Evolutionary conservation across 2,797 vertebrate species (phyloP).

Genomic region (Corythornis leucogaster): DNA sequence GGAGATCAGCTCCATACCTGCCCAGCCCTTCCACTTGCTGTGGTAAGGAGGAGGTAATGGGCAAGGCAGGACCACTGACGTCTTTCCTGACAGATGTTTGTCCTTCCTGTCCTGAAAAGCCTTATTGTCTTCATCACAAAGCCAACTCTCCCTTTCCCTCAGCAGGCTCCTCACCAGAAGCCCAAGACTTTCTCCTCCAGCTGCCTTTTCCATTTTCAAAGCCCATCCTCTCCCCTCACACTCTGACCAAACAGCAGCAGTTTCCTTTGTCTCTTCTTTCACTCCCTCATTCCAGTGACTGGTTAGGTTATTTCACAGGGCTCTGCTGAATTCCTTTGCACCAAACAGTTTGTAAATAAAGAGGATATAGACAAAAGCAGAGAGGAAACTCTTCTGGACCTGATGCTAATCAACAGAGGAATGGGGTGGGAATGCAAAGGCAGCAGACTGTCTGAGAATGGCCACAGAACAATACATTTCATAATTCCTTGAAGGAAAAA

Average conservation of each 20-base stretch:
- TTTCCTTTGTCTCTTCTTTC: neutral
- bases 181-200: neutral
- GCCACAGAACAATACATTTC: neutral
- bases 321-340: neutral
- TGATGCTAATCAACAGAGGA: neutral
- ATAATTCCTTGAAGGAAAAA: neutral
- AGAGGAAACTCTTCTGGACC: neutral
- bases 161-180: neutral
- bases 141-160: neutral
- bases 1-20: neutral
- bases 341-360: neutral
- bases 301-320: neutral
- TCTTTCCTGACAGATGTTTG: neutral
- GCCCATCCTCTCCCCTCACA: neutral
- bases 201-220: neutral
- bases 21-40: neutral
- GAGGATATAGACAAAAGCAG: neutral
- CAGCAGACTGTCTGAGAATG: neutral
- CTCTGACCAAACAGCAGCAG: neutral
- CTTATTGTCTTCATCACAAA: neutral
- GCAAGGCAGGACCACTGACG: neutral
- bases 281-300: too few relatives aligned
- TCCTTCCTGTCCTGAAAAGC: neutral
- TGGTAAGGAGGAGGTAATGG: fast-evolving
- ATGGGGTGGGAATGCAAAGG: neutral